phyloP scores from a whole-genome alignment of 92 coral and sea anemone species.

The Diadumene lineata region DNA sequence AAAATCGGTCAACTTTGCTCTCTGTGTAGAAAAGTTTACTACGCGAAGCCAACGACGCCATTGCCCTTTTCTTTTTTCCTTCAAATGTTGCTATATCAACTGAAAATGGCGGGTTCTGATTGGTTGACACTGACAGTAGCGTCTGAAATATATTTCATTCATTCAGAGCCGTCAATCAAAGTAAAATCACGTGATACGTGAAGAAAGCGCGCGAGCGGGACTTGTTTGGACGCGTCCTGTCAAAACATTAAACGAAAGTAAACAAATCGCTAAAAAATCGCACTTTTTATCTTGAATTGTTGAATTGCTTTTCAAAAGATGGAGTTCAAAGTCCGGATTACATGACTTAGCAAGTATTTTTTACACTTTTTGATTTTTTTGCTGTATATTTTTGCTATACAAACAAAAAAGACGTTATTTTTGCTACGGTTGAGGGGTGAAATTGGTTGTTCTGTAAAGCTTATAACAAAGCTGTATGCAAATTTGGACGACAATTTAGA shows the following conservation, averaged over 20 bases:
- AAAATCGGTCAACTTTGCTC: constrained; percentile 18
- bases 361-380: too few species aligned
- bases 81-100: constrained; percentile 96
- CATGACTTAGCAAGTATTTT: neutral
- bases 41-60: constrained; percentile 81
- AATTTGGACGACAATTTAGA: neutral
- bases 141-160: constrained; percentile 75
- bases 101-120: constrained; percentile 56
- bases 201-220: constrained; percentile 68
- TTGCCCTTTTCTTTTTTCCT: constrained; percentile 80
- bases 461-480: neutral
- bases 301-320: constrained; percentile 6
- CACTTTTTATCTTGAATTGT: neutral
- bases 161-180: constrained; percentile 80
- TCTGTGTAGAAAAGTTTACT: constrained; percentile 72
- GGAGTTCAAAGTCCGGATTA: constrained; percentile 12
- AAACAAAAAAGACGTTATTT: neutral
- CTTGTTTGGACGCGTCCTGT: constrained; percentile 68
- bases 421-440: neutral
- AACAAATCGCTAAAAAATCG: neutral
- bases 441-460: neutral
- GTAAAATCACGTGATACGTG: constrained; percentile 60
- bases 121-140: constrained; percentile 66
- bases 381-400: neutral
- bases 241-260: constrained; percentile 25